These are phyloP conservation scores for Grammomys dolichurus DNA, from an alignment of 2,113 vertebrate genomes.

Conservation along the genomic window DNA sequence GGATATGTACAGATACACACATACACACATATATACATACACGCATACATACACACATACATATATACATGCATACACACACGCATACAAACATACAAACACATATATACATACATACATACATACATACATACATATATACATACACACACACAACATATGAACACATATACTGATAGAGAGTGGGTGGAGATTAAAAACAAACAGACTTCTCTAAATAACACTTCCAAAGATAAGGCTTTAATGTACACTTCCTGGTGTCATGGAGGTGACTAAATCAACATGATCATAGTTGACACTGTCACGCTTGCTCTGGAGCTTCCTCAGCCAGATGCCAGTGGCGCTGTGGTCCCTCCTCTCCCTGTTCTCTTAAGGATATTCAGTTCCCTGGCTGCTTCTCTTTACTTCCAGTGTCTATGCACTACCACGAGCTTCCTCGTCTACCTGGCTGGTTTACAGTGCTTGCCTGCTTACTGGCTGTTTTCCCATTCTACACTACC, in stretches of 20 bases:
- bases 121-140: not conserved
- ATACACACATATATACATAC: not conserved
- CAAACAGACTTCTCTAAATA: not conserved
- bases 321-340: not conserved
- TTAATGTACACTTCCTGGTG: not conserved
- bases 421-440: not conserved
- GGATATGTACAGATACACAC: not conserved
- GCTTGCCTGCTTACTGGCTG: accelerated
- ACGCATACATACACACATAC: not conserved
- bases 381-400: not conserved
- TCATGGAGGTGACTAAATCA: not conserved
- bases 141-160: not conserved
- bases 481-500: not conserved
- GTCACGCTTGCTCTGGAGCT: not conserved
- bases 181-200: not conserved
- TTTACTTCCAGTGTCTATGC: not conserved
- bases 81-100: not conserved
- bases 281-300: not conserved
- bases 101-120: no score
- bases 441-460: not conserved
- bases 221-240: not conserved
- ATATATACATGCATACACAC: not conserved
- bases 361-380: not conserved
- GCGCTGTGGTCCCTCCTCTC: not conserved
- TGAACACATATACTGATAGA: not conserved